phyloP scores from a whole-genome alignment of 2,888 invertebrate genomes.

The Drosophila quinaria region DNA sequence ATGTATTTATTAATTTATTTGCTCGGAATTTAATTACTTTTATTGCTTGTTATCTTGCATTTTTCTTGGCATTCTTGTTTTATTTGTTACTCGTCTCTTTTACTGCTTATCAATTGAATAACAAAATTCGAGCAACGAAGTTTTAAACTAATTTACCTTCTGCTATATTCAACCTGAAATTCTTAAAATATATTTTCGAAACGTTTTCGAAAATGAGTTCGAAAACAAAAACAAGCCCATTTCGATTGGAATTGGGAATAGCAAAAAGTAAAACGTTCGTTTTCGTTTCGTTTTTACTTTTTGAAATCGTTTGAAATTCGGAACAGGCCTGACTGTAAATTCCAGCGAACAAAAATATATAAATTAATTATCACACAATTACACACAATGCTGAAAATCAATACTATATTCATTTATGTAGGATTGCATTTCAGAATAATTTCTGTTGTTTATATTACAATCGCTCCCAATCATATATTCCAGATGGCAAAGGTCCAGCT shows the following conservation, averaged over 20 bases:
- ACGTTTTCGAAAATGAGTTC: no score
- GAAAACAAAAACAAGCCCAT: no score
- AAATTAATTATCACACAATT: not conserved
- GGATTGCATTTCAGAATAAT: not conserved
- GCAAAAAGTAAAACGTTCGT: no score
- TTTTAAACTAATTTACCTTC: no score
- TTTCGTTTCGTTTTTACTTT: no score
- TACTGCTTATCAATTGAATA: no score
- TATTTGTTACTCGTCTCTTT: not conserved
- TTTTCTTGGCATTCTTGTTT: slow-evolving; percentile 24
- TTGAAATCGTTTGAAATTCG: no score
- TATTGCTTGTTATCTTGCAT: slow-evolving; percentile 45
- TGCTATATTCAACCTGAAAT: no score
- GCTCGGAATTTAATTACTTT: slow-evolving; percentile 60
- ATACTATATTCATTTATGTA: not conserved
- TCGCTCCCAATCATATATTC: not conserved
- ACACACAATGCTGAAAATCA: not conserved
- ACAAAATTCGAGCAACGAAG: no score
- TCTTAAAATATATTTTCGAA: no score
- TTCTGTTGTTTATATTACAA: not conserved
- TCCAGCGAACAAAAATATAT: not conserved
- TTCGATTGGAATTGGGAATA: no score
- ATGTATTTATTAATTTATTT: slow-evolving; percentile 60
- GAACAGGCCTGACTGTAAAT: no score
- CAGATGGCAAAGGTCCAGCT: slow-evolving; percentile 13